phyloP scores from a whole-genome alignment of 1,140 invertebrate species.

The Danaus melanippus region DNA sequence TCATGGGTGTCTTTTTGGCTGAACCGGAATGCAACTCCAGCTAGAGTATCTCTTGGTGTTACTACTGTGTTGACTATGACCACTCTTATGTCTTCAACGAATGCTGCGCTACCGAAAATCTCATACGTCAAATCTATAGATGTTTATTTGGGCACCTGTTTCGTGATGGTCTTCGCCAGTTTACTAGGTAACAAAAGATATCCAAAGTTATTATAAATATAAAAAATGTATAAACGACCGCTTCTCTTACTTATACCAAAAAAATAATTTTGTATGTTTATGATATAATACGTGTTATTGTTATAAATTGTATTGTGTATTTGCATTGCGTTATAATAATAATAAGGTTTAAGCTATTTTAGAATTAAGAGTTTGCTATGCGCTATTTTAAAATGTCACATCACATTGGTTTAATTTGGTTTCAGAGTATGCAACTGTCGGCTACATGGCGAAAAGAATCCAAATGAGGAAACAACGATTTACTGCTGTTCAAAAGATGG shows the following conservation, averaged over 20 bases:
- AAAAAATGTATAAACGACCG: too few species aligned
- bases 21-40: slow-evolving; percentile 95
- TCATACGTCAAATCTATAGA: slow-evolving; percentile 99
- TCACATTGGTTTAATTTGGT: slow-evolving; percentile 16
- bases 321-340: slow-evolving; percentile 8
- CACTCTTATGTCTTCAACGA: slow-evolving; percentile 98
- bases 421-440: slow-evolving; percentile 94
- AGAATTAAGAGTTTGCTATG: slow-evolving; percentile 8
- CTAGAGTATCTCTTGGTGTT: slow-evolving; percentile 95
- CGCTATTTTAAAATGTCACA: slow-evolving; percentile 9
- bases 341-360: too few species aligned
- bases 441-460: slow-evolving; percentile 95
- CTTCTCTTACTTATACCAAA: too few species aligned
- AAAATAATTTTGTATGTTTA: slow-evolving; percentile 5
- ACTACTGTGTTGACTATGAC: slow-evolving; percentile 99
- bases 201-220: neutral
- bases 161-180: slow-evolving; percentile 97
- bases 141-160: slow-evolving; percentile 97
- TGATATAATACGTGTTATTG: neutral
- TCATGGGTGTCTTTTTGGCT: slow-evolving; percentile 98
- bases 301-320: slow-evolving; percentile 12
- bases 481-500: slow-evolving; percentile 89
- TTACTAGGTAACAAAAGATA: slow-evolving; percentile 81
- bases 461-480: slow-evolving; percentile 95
- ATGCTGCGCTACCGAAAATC: slow-evolving; percentile 97